These are phyloP conservation scores for Actias luna DNA, from an alignment of 2,888 invertebrate genomes.

Conservation along the genomic window DNA sequence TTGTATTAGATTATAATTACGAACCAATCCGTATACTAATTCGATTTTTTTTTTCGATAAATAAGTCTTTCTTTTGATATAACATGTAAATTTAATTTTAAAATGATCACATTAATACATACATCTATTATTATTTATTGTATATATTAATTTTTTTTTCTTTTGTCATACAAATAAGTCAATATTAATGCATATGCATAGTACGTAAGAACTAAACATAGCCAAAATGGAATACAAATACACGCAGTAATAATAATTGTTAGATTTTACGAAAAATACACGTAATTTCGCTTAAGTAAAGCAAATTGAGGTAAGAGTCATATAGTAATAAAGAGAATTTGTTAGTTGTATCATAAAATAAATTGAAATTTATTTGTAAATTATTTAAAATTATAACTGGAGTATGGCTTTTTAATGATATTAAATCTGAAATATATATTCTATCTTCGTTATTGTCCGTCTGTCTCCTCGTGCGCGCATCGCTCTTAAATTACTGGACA, in stretches of 20 bases:
- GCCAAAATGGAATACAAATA: background rate
- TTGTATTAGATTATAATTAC: slow-evolving; percentile 2
- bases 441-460: too few species aligned
- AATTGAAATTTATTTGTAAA: too few species aligned
- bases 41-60: background rate
- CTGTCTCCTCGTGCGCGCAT: too few species aligned
- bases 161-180: background rate
- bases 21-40: background rate
- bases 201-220: background rate
- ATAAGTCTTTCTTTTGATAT: slow-evolving; percentile 2
- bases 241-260: too few species aligned
- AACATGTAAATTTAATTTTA: background rate
- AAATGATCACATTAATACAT: background rate
- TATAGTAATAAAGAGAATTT: background rate
- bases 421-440: too few species aligned
- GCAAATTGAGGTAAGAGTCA: background rate
- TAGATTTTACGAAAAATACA: too few species aligned
- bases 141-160: background rate
- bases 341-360: too few species aligned
- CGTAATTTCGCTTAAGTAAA: too few species aligned
- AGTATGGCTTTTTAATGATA: background rate
- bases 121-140: background rate
- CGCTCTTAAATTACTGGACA: too few species aligned
- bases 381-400: too few species aligned
- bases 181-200: background rate